Percentiles rank a stretch among this genome's conserved stretches.
Evolutionary conservation across 2,797 vertebrate species (phyloP).

Genomic region (Cheirogaleus major): DNA sequence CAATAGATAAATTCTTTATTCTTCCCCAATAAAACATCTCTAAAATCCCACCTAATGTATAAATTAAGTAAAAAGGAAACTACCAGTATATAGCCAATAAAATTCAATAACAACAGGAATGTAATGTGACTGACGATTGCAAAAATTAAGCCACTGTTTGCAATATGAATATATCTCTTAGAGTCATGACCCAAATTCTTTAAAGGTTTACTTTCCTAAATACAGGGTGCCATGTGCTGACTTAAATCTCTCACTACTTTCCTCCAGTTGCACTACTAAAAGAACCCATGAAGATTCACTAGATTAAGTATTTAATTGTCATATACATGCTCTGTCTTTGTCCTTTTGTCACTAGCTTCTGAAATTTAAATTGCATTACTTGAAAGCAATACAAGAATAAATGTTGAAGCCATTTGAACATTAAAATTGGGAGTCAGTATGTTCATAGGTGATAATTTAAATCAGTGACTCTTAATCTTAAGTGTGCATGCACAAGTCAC

Average conservation of each 20-base stretch:
- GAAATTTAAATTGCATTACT: neutral
- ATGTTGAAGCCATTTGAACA: neutral
- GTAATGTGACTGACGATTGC: neutral
- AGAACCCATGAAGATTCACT: neutral
- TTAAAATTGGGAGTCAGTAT: neutral
- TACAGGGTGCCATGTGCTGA: neutral
- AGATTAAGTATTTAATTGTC: neutral
- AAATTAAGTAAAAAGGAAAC: neutral
- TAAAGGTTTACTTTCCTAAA: neutral
- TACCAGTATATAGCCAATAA: neutral
- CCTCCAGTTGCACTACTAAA: too few species aligned
- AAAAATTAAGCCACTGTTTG: neutral
- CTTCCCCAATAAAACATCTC: neutral
- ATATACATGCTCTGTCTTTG: neutral
- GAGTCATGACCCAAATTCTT: neutral
- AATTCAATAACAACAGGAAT: neutral
- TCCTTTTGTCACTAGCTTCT: neutral
- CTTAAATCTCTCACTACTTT: neutral
- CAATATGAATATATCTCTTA: neutral
- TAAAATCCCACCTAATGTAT: neutral
- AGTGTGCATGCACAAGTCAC: neutral
- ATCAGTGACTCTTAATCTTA: neutral
- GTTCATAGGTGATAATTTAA: neutral
- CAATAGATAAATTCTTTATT: neutral
- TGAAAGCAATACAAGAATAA: neutral